Evolutionary conservation across 1,140 invertebrate genomes (phyloP), one percentile per base, ranked within the genome.

Genomic region (Zaprionus africanus): DNA sequence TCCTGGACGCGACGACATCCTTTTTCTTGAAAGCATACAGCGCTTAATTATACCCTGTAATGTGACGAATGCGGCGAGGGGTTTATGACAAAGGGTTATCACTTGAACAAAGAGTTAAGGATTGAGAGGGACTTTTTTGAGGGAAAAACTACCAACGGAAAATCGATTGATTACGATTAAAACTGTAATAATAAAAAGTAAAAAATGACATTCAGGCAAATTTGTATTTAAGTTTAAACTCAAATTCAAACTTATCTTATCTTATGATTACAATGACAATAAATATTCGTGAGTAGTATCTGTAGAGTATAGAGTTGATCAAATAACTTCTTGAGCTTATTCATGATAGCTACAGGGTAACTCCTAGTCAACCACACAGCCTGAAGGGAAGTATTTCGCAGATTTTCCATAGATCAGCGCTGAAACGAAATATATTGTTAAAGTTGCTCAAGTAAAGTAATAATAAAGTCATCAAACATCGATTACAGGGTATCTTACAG

Each of bases 31-130:
- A 79, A 79, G 58, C 73, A 57, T 67, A 72, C 43, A 54, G 68
- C 75, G 61, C 81, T 81, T 90, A 81, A 88, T 88, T 90, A 66
- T 58, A 66, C 64, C 64, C 64, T 49, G 24, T 58, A 54, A 56
- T 22, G 5, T 3, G 38, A 3, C 6, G 36, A 15, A 13, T 26
- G 1, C 9, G 3, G n/a, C 22, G n/a, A 15, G 31, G 22, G 13
- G 22, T 38, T n/a, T 54, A 34, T 3, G 2, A 5, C 13, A 0
- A 7, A 12, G 4, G 13, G 13, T 15, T 15, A 5, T 12, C 36
- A 46, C 7, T 7, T n/a, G 5, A n/a, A 2, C 13, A 41, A 2
- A n/a, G 15, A 41, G 38, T 41, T 41, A 6, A n/a, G 4, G 2
- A 15, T 15, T 41, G 38, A 15, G 13, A 5, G 22, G 22, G 5